Percentiles rank a stretch among this genome's conserved stretches.
These are phyloP conservation scores for Alfaro cultratus DNA, from an alignment of 2,797 vertebrate genomes.

Conservation along the genomic window DNA sequence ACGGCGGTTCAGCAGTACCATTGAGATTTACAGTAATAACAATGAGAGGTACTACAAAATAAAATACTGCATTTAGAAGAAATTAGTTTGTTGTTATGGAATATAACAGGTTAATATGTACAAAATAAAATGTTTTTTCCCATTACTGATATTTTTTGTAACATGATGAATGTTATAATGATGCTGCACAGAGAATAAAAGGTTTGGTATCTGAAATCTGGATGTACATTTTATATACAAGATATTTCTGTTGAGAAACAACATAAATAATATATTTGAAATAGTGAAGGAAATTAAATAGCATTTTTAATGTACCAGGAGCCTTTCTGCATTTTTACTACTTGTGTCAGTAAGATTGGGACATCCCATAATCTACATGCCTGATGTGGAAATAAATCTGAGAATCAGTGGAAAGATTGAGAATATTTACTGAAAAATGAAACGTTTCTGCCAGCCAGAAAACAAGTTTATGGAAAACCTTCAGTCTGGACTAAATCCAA, in stretches of 20 bases:
- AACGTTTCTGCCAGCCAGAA: constrained; percentile 5
- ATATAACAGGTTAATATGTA: background rate
- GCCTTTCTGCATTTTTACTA: background rate
- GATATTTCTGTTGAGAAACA: background rate
- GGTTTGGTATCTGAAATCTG: background rate
- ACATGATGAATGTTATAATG: background rate
- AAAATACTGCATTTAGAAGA: background rate
- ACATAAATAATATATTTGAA: background rate
- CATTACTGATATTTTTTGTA: background rate
- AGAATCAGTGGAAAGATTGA: background rate
- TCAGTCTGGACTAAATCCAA: constrained; percentile 48
- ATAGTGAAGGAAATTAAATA: background rate
- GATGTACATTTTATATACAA: background rate
- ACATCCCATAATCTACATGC: background rate
- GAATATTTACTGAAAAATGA: background rate
- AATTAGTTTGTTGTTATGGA: background rate
- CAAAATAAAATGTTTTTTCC: background rate
- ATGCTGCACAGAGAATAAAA: background rate
- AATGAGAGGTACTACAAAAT: background rate
- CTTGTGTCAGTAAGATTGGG: background rate
- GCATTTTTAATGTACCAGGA: background rate
- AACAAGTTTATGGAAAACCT: constrained; percentile 39
- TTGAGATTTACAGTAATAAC: too few relatives aligned
- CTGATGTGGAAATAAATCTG: background rate
- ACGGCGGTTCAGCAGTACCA: background rate